phyloP scores from a whole-genome alignment of 2,797 vertebrate genomes.

The Pitangus sulphuratus region DNA sequence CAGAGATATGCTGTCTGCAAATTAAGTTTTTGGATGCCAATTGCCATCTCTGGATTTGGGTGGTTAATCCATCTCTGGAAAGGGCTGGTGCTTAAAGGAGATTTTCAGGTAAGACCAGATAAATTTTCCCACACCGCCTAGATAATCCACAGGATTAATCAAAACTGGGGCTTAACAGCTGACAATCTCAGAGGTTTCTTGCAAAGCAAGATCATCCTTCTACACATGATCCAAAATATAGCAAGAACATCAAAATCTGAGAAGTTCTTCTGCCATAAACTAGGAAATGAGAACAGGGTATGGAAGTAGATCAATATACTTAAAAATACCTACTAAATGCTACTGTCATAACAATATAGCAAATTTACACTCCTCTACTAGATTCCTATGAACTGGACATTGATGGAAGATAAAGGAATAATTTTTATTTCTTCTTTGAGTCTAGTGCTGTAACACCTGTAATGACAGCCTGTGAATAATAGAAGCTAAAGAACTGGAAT shows the following conservation, averaged over 20 bases:
- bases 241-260: not conserved
- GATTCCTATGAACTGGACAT: not conserved
- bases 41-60: not conserved
- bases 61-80: not conserved
- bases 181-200: not conserved
- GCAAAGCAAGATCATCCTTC: not conserved
- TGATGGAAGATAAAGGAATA: not conserved
- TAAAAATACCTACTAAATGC: not conserved
- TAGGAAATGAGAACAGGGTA: not conserved
- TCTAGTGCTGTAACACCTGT: not conserved
- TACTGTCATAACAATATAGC: not conserved
- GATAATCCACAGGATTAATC: not conserved
- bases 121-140: not conserved
- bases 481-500: not conserved
- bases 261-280: not conserved
- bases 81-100: not conserved
- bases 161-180: not conserved
- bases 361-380: not conserved
- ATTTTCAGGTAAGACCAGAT: conserved; percentile 2
- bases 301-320: not conserved
- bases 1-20: not conserved
- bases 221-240: not conserved
- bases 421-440: not conserved
- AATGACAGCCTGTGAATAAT: not conserved
- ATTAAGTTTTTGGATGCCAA: not conserved